Evolutionary conservation across 2,797 vertebrate species (phyloP), one percentile per base, ranked within the genome.

Genomic region (Anniella stebbinsi): DNA sequence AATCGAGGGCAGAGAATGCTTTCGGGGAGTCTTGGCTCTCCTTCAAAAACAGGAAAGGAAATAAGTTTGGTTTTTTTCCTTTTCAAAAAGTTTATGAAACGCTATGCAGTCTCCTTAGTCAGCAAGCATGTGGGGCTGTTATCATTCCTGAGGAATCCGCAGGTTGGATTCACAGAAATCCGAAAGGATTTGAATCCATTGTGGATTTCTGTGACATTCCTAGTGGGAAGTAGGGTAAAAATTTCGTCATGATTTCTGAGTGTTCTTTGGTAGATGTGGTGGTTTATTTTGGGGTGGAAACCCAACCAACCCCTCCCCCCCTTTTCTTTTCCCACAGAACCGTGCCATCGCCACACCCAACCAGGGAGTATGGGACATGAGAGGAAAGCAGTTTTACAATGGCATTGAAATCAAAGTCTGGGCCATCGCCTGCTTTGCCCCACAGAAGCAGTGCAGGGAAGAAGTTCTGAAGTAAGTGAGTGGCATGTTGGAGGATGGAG

Each of bases 351-450:
- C 99, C 76, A 99, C 99, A 25, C 99, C 99, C 94, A 99, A 99
- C 97, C 99, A 99, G 94, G 99, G 99, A 87, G 99, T 99, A 94
- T 99, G 99, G 99, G 99, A 99, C 97, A 99, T 99, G 99, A 97
- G 99, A 89, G 99, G 99, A 92, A 99, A 99, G 95, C 99, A 99
- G 97, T 99, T 99, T 97, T 99, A 99, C 97, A 99, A 99, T 48
- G 99, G 99, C 93, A 99, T 99, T 38, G 99, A 99, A 98, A 99
- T 99, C 97, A 99, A 99, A 97, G 99, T 99, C 94, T 99, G 99
- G 99, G 99, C 99, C 33, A 99, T 99, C 69, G 99, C 99, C 90
- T 99, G 99, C 97, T 99, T 99, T 93, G 99, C 99, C 93, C 99
- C 99, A 0, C 99, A 99, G 97, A 99, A 99, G 95, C 99, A 99